These are phyloP conservation scores for Erithacus rubecula DNA, from an alignment of 2,797 vertebrate species.

Conservation along the genomic window DNA sequence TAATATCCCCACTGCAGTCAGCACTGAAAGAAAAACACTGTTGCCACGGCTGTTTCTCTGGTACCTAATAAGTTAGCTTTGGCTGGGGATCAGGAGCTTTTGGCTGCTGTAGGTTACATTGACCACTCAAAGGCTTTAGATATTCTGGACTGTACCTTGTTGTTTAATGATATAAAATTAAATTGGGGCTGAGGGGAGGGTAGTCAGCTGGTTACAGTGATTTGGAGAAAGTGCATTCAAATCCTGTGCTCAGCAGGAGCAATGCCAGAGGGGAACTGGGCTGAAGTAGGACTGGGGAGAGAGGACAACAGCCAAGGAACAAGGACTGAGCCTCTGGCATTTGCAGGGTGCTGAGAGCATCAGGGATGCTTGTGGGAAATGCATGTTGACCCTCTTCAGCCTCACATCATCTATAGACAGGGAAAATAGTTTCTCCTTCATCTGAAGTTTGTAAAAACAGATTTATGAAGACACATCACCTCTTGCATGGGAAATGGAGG, in stretches of 20 bases:
- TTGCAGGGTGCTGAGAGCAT: neutral
- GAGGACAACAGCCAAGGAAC: neutral
- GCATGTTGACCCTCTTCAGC: rapidly evolving
- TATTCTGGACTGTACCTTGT: neutral
- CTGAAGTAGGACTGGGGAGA: neutral
- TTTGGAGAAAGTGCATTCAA: neutral
- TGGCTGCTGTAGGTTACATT: conserved; percentile 11
- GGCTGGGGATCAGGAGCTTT: conserved; percentile 43
- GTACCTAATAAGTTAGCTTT: conserved; percentile 63
- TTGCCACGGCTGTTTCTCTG: conserved; percentile 41
- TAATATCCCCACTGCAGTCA: conserved; percentile 55
- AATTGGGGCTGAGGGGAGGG: neutral
- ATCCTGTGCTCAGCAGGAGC: neutral
- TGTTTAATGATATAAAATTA: conserved; percentile 25
- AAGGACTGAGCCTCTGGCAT: neutral
- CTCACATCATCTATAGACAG: neutral
- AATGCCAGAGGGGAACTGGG: neutral
- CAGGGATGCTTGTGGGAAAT: neutral
- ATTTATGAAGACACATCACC: rapidly evolving
- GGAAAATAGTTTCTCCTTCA: neutral
- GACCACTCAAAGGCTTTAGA: conserved; percentile 30
- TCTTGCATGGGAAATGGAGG: neutral
- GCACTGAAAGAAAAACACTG: conserved; percentile 41
- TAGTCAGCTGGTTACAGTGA: neutral
- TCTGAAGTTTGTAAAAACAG: neutral